Conservation (phyloP, 2,113 vertebrate species). For the Carassius gibelio region DNA sequence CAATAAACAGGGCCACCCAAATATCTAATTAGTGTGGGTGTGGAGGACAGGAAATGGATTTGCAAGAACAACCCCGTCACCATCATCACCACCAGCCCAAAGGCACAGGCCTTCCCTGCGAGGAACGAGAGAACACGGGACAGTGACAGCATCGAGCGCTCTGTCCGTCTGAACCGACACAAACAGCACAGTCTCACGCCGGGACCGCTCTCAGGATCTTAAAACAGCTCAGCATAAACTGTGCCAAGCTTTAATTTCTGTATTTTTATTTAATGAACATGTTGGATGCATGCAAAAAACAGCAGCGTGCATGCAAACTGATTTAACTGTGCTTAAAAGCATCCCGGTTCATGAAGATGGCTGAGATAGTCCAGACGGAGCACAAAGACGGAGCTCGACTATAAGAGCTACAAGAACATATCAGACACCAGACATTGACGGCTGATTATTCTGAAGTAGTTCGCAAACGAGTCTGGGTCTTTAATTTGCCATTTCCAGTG, state of each 20-base stretch:
- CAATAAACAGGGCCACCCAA: constrained; percentile 91
- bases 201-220: too few relatives aligned
- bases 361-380: background rate
- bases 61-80: constrained; percentile 65
- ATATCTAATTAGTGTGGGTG: constrained; percentile 95
- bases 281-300: too few relatives aligned
- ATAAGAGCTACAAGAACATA: background rate
- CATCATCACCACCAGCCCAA: constrained; percentile 41
- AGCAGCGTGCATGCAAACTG: background rate
- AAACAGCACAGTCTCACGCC: background rate
- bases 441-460: background rate
- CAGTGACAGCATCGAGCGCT: constrained; percentile 64
- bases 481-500: background rate
- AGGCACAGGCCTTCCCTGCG: constrained; percentile 52
- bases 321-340: background rate
- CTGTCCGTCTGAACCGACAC: background rate
- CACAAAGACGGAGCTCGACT: background rate
- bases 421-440: background rate
- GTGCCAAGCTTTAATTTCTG: too few relatives aligned
- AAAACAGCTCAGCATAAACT: too few relatives aligned
- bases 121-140: constrained; percentile 73
- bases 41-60: constrained; percentile 92
- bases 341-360: background rate
- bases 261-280: too few relatives aligned
- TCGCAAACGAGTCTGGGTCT: background rate